Evolutionary conservation across 2,888 invertebrate species (phyloP).

Genomic region (Drepana falcataria): DNA sequence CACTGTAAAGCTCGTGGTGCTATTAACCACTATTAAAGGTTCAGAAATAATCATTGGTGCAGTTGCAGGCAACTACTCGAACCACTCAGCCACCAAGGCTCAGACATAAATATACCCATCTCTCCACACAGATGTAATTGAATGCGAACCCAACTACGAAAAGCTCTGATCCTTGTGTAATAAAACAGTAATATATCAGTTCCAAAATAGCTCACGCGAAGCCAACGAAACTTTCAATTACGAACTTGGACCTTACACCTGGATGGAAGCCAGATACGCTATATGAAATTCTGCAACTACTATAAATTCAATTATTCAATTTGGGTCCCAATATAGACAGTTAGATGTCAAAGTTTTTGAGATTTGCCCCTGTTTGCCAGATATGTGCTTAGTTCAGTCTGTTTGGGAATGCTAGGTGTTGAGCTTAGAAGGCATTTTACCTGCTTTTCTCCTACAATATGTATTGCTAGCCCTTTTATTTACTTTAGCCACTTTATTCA

Average conservation of each 20-base stretch:
- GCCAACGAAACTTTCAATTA: constrained; percentile 47
- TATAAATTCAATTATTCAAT: constrained; percentile 59
- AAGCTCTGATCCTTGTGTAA: neutral
- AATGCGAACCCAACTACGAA: too few relatives aligned
- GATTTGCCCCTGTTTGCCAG: constrained; percentile 8
- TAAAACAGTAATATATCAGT: constrained; percentile 34
- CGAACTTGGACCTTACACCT: constrained; percentile 45
- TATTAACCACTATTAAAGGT: too few relatives aligned
- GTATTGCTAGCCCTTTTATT: too few relatives aligned
- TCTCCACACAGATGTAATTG: too few relatives aligned
- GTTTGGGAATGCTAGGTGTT: neutral
- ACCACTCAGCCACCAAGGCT: too few relatives aligned
- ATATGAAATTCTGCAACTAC: constrained; percentile 40
- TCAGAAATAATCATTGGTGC: too few relatives aligned
- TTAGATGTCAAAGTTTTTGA: constrained; percentile 33
- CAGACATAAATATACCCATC: too few relatives aligned
- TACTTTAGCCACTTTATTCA: too few relatives aligned
- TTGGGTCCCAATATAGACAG: constrained; percentile 37
- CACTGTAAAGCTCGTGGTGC: too few relatives aligned
- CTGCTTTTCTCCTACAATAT: too few relatives aligned
- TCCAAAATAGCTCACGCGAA: constrained; percentile 31
- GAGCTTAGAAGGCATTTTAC: too few relatives aligned
- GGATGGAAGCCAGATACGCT: constrained; percentile 42
- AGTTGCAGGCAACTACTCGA: too few relatives aligned
- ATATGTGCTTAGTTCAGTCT: neutral